Percentiles rank a stretch among this genome's conserved stretches.
phyloP scores from a whole-genome alignment of 2,113 vertebrate species.

The Lophius piscatorius region DNA sequence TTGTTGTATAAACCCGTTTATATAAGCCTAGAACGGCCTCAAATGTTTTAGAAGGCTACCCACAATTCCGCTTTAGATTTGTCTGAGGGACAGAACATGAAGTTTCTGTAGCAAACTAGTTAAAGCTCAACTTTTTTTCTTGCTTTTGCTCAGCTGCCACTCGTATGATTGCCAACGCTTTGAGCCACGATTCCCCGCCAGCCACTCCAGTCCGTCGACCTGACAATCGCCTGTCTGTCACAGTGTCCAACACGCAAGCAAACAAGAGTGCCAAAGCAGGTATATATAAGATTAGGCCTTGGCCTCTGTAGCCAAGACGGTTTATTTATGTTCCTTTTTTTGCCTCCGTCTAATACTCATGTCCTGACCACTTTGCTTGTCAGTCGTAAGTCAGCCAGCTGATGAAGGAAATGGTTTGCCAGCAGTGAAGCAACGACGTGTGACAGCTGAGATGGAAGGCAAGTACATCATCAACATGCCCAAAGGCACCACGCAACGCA shows the following conservation, averaged over 20 bases:
- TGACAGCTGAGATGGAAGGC: conserved; percentile 95
- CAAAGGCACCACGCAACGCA: conserved; percentile 90
- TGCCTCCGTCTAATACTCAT: conserved; percentile 5
- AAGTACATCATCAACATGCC: conserved; percentile 97
- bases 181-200: conserved; percentile 89
- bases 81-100: too few relatives aligned
- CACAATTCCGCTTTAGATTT: too few relatives aligned
- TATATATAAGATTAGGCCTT: conserved; percentile 32
- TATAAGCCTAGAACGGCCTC: too few relatives aligned
- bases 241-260: conserved; percentile 88
- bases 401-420: conserved; percentile 75
- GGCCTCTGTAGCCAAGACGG: background rate
- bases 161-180: conserved; percentile 92
- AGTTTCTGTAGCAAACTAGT: background rate
- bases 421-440: conserved; percentile 84
- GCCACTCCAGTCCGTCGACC: conserved; percentile 81
- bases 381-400: conserved; percentile 72
- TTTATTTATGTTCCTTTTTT: background rate
- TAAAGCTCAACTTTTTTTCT: background rate
- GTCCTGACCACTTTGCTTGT: conserved; percentile 4
- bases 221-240: conserved; percentile 89
- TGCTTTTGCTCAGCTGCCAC: conserved; percentile 83
- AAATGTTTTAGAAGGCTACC: too few relatives aligned
- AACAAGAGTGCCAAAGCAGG: conserved; percentile 83
- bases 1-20: too few relatives aligned